Base-by-base conservation (phyloP, 1,140 invertebrate genomes). In the Gonioctena quinquepunctata region DNA sequence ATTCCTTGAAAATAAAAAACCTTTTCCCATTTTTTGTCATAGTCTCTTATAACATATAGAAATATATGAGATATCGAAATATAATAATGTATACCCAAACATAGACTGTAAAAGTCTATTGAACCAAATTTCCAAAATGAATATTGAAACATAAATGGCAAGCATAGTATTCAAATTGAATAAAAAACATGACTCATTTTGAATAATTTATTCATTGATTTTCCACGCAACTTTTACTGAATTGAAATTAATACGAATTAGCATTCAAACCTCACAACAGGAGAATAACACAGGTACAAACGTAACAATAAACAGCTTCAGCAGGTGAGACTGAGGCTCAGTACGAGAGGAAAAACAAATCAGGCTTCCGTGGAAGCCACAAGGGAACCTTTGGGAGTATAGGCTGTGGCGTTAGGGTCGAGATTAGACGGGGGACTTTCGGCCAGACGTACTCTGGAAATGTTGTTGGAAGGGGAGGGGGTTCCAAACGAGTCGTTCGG, bases 341-440 rank as follows among this genome's bases (percentile, higher is more conserved):
- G 33, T 62, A 42, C 60, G 60, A 62, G 60, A n/a, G 21, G 52
- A 21, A 50, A 49, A 42, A 28, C 8, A 25, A 22, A 70, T 74
- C 74, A 81, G 70, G 87, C 87, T 84, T 89, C 88, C 26, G 88
- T 89, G 54, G 87, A 88, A 62, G 87, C 83, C 69, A 88, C 84
- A 33, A 88, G 80, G 62, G 80, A 80, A 57, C 83, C 86, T 82
- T 95, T 94, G 57, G 95, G 95, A 64, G 94, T 96, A 84, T 96
- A 97, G 71, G 93, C 94, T 68, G 92, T 92, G 66, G 95, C 95
- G 85, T 96, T 96, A 52, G 95, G 95, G 86, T 96, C 95, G 68
- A 96, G 88, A 72, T 89, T 92, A 13, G 93, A 94, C 7, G 79
- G 81, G 7, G 80, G 77, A 64, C 77, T 79, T 82, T 84, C 79